Evolutionary conservation across 2,113 vertebrate species (phyloP).

Genomic region (Toxostoma redivivum): DNA sequence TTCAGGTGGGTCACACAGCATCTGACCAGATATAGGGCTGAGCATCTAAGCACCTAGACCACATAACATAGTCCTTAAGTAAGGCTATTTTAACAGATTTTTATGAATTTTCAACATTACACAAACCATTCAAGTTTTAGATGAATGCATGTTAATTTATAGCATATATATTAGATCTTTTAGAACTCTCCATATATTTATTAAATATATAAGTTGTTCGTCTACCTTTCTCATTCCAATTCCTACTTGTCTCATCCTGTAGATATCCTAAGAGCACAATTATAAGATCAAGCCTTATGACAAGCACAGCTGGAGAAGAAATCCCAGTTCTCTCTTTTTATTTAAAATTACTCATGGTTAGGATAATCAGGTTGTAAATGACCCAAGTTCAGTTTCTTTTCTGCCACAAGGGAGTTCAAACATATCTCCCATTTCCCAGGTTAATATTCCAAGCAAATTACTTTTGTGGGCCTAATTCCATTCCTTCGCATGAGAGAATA

Average conservation of each 20-base stretch:
- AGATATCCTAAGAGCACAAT: slow-evolving; percentile 40
- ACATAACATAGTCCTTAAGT: neutral
- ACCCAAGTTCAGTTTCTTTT: slow-evolving; percentile 28
- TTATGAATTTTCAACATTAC: neutral
- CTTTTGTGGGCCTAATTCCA: slow-evolving; percentile 39
- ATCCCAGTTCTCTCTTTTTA: slow-evolving; percentile 47
- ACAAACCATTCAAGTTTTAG: neutral
- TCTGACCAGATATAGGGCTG: neutral
- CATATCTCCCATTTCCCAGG: slow-evolving; percentile 25
- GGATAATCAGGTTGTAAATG: slow-evolving; percentile 56
- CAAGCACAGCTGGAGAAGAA: slow-evolving; percentile 33
- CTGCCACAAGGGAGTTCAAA: slow-evolving; percentile 35
- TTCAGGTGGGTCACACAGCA: neutral
- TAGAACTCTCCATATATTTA: neutral
- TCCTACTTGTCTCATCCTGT: slow-evolving; percentile 36
- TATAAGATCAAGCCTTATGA: slow-evolving; percentile 39
- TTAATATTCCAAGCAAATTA: slow-evolving; percentile 64
- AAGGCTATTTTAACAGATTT: neutral
- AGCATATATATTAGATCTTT: neutral
- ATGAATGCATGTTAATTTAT: neutral
- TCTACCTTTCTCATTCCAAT: neutral
- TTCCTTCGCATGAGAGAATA: neutral
- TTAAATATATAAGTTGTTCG: neutral
- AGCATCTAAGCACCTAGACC: neutral
- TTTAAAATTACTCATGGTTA: slow-evolving; percentile 51